These are phyloP conservation scores for Diaphora mendica DNA, from an alignment of 2,888 invertebrate genomes.

Conservation along the genomic window DNA sequence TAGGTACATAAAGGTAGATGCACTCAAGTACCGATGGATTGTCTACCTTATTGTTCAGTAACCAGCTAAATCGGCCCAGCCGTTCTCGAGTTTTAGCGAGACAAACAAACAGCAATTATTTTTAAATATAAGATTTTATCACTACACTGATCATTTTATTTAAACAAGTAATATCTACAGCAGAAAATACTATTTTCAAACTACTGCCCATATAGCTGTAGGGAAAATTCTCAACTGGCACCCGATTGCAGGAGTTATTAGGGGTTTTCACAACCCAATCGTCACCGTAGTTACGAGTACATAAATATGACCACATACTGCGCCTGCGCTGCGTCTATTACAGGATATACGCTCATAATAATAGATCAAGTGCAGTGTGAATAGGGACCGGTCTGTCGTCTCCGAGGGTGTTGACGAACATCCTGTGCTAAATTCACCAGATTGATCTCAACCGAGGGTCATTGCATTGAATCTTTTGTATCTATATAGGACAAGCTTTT, in stretches of 20 bases:
- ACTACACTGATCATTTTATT: too few relatives aligned
- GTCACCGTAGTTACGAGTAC: not conserved
- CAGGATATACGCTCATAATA: not conserved
- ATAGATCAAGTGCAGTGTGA: constrained; percentile 1
- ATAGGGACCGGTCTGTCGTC: not conserved
- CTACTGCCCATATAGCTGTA: not conserved
- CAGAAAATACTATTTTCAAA: not conserved
- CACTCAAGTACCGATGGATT: too few relatives aligned
- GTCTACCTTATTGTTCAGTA: too few relatives aligned
- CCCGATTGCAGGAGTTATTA: not conserved
- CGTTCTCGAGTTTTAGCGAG: too few relatives aligned
- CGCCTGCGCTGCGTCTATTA: not conserved
- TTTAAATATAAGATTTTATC: too few relatives aligned
- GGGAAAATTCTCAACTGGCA: not conserved
- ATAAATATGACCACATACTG: not conserved
- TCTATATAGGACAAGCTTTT: too few relatives aligned
- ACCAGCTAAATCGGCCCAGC: too few relatives aligned
- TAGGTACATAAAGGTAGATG: too few relatives aligned
- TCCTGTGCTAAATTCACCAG: constrained; percentile 1
- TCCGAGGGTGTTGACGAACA: not conserved
- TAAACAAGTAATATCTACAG: not conserved
- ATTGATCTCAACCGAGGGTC: not conserved
- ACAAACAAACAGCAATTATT: too few relatives aligned
- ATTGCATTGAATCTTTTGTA: not conserved
- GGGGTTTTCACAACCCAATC: not conserved